Percentiles rank a stretch among this genome's conserved stretches.
These are phyloP conservation scores for Zoanthus sociatus DNA, from an alignment of 92 coral and sea anemone species.

Conservation along the genomic window DNA sequence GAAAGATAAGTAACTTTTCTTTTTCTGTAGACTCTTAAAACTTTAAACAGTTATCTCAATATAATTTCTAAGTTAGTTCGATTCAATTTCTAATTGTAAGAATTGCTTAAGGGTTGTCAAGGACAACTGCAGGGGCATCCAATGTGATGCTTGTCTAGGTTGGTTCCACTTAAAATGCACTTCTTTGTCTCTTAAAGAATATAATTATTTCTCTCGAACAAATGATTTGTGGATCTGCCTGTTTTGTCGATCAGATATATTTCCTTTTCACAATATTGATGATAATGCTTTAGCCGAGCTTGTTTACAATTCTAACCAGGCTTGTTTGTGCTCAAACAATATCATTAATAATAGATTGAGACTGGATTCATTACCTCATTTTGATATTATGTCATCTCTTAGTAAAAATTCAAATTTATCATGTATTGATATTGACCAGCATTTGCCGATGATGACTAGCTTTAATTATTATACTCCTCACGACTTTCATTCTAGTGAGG, in stretches of 20 bases:
- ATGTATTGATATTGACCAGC: no score
- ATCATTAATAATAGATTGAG: conserved; percentile 7
- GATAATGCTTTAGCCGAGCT: conserved; percentile 38
- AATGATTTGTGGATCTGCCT: conserved; percentile 55
- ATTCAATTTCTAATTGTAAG: conserved; percentile 34
- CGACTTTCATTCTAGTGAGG: no score
- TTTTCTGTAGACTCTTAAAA: not conserved
- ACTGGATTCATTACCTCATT: conserved; percentile 2
- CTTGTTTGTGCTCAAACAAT: conserved; percentile 22
- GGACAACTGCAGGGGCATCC: conserved; percentile 30
- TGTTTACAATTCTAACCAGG: conserved; percentile 25
- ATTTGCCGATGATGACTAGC: no score
- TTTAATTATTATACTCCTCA: no score
- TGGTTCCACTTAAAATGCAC: conserved; percentile 63
- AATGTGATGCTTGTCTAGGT: conserved; percentile 56
- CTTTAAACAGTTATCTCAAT: not conserved
- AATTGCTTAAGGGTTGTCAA: conserved; percentile 44
- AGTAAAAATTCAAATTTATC: not conserved
- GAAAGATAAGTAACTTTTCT: conserved; percentile 16
- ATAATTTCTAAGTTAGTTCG: not conserved
- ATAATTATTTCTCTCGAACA: conserved; percentile 52
- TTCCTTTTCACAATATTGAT: conserved; percentile 45
- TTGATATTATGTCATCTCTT: not conserved
- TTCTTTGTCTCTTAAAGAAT: conserved; percentile 49
- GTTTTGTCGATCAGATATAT: conserved; percentile 41